Conservation (phyloP, 2,113 vertebrate genomes). For the western clawed frog (Xenopus tropicalis) region UCB_Xtro_10.0 CM004447.2:31302001-31302500, state of each 20-base stretch:
- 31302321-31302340: conserved; percentile 56
- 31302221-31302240: background rate
- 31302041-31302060: too few species aligned
- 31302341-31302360: conserved; percentile 58
- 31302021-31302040: too few species aligned
- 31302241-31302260: too few species aligned
- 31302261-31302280: too few species aligned
- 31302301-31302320: conserved; percentile 20
- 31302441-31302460: conserved; percentile 72
- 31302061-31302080: too few species aligned
- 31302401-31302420: conserved; percentile 59
- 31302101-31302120: too few species aligned
- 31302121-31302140: too few species aligned
- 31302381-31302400: conserved; percentile 66
- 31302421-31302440: conserved; percentile 54
- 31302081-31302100: too few species aligned
- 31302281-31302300: background rate
- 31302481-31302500: conserved; percentile 98
- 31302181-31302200: background rate
- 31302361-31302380: conserved; percentile 60
- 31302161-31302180: too few species aligned
- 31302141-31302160: too few species aligned
- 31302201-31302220: too few species aligned
- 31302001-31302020: too few species aligned
- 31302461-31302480: conserved; percentile 99